Evolutionary conservation across 2,888 invertebrate species (phyloP).

Genomic region (Dysmachus trigonus): DNA sequence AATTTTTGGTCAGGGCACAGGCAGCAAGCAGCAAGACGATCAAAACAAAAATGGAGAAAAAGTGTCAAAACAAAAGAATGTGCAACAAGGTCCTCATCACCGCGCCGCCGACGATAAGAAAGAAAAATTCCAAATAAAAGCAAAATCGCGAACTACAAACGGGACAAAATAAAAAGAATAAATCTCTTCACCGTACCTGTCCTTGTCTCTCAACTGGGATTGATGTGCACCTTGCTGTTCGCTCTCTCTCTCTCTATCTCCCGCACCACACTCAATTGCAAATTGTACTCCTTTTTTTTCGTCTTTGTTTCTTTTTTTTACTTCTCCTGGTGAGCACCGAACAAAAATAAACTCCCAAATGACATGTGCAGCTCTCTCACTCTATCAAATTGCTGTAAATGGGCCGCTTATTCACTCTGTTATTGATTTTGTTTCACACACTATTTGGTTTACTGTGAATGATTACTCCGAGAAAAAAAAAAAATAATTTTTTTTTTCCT

Average conservation of each 20-base stretch:
- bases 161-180: not conserved
- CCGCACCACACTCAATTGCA: not conserved
- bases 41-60: slow-evolving; percentile 41
- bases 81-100: slow-evolving; percentile 38
- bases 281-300: not conserved
- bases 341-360: slow-evolving; percentile 38
- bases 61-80: slow-evolving; percentile 41
- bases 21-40: slow-evolving; percentile 25
- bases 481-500: not conserved
- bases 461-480: slow-evolving; percentile 16
- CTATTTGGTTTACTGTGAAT: slow-evolving; percentile 41
- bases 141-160: slow-evolving; percentile 1
- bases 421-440: slow-evolving; percentile 38
- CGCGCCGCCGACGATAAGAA: not conserved
- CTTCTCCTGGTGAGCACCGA: not conserved
- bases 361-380: not conserved
- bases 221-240: not conserved
- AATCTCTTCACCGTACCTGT: not conserved
- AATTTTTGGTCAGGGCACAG: not conserved
- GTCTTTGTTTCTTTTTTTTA: not conserved
- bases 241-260: not conserved
- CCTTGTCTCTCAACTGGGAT: not conserved
- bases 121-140: slow-evolving; percentile 32
- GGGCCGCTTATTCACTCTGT: slow-evolving; percentile 5
- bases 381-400: not conserved